Evolutionary conservation across 2,888 invertebrate species (phyloP).

Genomic region (Sisyra nigra): DNA sequence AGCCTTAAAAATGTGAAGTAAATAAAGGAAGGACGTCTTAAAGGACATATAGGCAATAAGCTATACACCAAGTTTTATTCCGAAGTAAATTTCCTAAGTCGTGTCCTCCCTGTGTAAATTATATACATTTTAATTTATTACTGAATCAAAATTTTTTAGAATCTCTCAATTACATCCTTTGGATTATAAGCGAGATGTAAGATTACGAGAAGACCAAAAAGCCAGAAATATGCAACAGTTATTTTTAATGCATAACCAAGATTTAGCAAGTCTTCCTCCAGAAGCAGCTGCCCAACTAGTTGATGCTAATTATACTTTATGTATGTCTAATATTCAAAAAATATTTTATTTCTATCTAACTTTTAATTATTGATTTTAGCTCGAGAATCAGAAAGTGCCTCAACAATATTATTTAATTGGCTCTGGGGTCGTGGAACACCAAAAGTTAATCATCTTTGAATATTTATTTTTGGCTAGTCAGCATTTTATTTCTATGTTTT

Average conservation of each 20-base stretch:
- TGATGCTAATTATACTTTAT: conserved; percentile 58
- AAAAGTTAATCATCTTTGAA: conserved; percentile 32
- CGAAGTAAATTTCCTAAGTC: no score
- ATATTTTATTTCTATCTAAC: no score
- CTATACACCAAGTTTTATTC: no score
- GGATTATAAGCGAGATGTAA: conserved; percentile 58
- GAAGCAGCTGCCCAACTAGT: conserved; percentile 57
- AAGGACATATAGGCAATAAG: no score
- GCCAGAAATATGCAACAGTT: conserved; percentile 54
- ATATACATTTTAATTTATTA: no score
- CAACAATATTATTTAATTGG: conserved; percentile 67
- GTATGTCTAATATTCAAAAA: conserved; percentile 43
- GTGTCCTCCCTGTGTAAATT: no score
- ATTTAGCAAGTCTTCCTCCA: conserved; percentile 49
- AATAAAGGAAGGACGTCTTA: no score
- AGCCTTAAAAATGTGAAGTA: no score
- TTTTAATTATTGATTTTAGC: conserved; percentile 46
- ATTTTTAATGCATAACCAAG: conserved; percentile 49
- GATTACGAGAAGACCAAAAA: conserved; percentile 59
- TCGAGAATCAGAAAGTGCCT: conserved; percentile 62
- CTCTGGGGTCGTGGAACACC: conserved; percentile 60
- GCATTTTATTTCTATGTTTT: no score
- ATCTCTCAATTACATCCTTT: conserved; percentile 59
- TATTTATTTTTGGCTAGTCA: no score
- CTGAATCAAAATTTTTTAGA: conserved; percentile 32